phyloP scores from a whole-genome alignment of 2,888 invertebrate genomes.

The Ethmia dodecea region DNA sequence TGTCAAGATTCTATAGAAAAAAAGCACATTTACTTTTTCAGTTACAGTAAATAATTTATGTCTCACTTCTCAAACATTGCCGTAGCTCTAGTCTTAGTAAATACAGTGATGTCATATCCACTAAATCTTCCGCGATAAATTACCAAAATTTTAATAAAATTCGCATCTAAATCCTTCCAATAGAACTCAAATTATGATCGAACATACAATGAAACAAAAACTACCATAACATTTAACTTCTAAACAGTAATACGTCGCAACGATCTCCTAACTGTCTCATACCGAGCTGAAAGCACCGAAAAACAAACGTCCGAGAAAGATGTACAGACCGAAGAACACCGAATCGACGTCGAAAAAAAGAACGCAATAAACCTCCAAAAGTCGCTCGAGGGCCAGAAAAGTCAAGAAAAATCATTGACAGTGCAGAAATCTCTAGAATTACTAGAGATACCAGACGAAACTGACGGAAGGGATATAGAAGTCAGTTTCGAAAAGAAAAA shows the following conservation, averaged over 20 bases:
- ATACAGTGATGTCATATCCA: too few species aligned
- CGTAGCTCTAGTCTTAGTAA: too few species aligned
- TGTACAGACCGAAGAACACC: slow-evolving; percentile 35
- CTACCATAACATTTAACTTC: not conserved
- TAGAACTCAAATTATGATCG: too few species aligned
- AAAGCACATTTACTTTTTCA: too few species aligned
- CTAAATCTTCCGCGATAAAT: too few species aligned
- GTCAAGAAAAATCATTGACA: slow-evolving; percentile 29
- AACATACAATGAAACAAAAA: not conserved
- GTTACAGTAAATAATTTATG: too few species aligned
- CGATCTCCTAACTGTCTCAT: not conserved
- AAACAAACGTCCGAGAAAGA: slow-evolving; percentile 27
- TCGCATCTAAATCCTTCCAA: too few species aligned
- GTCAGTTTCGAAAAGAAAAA: slow-evolving; percentile 54
- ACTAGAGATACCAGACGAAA: slow-evolving; percentile 44
- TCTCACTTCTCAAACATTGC: too few species aligned
- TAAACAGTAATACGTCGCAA: not conserved
- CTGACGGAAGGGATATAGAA: slow-evolving; percentile 36
- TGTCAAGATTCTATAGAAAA: too few species aligned
- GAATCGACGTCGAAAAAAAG: slow-evolving; percentile 25
- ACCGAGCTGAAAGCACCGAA: not conserved
- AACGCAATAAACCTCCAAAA: slow-evolving; percentile 40
- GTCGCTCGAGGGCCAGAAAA: slow-evolving; percentile 30
- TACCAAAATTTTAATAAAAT: too few species aligned
- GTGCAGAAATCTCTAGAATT: slow-evolving; percentile 54